Evolutionary conservation across 1,140 invertebrate species (phyloP).

Genomic region (Brachionus rotundiformis): DNA sequence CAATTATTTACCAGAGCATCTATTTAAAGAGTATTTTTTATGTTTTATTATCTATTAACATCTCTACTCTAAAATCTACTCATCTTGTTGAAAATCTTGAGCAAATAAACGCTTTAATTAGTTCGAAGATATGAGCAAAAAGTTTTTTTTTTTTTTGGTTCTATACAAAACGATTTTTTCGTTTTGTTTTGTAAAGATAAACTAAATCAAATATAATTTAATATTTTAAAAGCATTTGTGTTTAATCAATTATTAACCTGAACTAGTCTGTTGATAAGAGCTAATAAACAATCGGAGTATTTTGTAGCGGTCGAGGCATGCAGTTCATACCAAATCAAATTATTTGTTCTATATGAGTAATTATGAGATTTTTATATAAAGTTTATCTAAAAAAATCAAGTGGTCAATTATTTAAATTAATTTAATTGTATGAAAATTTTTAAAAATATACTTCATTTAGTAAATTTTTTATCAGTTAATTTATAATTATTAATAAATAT

Average conservation of each 20-base stretch:
- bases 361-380: not conserved
- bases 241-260: not conserved
- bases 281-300: constrained; percentile 3
- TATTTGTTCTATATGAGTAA: not conserved
- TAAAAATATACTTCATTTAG: too few relatives aligned
- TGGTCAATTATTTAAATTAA: not conserved
- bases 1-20: too few relatives aligned
- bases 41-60: not conserved
- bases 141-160: not conserved
- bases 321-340: not conserved
- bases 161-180: too few relatives aligned
- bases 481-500: too few relatives aligned
- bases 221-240: not conserved
- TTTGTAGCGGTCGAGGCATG: not conserved
- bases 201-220: not conserved
- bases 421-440: too few relatives aligned
- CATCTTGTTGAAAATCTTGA: not conserved
- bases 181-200: not conserved
- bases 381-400: not conserved
- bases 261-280: constrained; percentile 1
- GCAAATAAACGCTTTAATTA: not conserved
- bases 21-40: not conserved
- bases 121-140: not conserved
- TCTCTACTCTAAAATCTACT: not conserved
- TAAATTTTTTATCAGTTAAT: too few relatives aligned